These are phyloP conservation scores for Leucoptera coffeella DNA, from an alignment of 2,888 invertebrate genomes.

Conservation along the genomic window DNA sequence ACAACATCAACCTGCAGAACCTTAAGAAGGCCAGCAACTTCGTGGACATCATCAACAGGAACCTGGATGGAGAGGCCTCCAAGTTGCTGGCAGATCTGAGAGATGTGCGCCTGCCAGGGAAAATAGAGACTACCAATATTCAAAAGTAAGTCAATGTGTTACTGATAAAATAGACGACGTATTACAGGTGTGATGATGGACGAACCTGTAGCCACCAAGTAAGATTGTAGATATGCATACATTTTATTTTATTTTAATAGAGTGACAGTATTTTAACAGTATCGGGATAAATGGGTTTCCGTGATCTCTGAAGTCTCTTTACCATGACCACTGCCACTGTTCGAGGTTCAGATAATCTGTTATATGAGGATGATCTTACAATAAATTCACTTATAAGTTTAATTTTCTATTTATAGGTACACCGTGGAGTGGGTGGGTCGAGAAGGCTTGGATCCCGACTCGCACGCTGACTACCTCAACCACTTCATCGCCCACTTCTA, in stretches of 20 bases:
- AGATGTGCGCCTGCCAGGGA: constrained; percentile 83
- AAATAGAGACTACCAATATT: constrained; percentile 82
- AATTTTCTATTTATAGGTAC: constrained; percentile 52
- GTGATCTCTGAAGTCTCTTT: too few species aligned
- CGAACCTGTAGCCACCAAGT: too few species aligned
- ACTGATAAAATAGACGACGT: too few species aligned
- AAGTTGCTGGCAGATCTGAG: constrained; percentile 82
- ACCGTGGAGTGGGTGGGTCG: constrained; percentile 96
- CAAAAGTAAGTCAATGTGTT: constrained; percentile 81
- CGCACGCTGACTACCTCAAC: constrained; percentile 88
- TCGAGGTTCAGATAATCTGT: too few species aligned
- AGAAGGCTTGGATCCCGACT: constrained; percentile 87
- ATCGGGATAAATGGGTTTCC: too few species aligned
- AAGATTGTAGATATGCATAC: too few species aligned
- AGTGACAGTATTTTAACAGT: too few species aligned
- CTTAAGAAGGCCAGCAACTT: constrained; percentile 90
- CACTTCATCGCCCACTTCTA: constrained; percentile 94
- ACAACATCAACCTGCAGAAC: constrained; percentile 94
- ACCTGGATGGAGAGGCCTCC: constrained; percentile 89
- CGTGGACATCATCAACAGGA: constrained; percentile 88
- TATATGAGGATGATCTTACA: too few species aligned
- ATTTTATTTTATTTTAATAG: too few species aligned
- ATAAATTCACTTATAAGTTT: too few species aligned
- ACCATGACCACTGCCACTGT: too few species aligned
- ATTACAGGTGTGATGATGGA: too few species aligned